Evolutionary conservation across 2,113 vertebrate species (phyloP).

Genomic region (Macrotus californicus): DNA sequence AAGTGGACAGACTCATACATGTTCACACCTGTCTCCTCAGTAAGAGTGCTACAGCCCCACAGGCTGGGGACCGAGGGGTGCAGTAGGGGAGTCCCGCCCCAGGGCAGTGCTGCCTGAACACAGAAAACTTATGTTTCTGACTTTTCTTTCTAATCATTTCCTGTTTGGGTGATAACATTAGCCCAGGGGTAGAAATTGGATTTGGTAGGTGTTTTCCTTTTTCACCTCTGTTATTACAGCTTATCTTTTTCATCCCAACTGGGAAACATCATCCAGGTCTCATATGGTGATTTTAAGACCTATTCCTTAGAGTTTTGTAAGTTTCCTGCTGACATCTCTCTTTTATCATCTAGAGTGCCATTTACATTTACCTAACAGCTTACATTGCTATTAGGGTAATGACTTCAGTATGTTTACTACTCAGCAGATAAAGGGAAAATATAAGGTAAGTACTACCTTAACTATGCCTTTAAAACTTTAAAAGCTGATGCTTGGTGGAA

Average conservation of each 20-base stretch:
- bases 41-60: accelerated
- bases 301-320: neutral
- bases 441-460: neutral
- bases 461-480: neutral
- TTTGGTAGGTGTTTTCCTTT: neutral
- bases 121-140: neutral
- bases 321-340: neutral
- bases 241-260: neutral
- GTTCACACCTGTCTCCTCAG: neutral
- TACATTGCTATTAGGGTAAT: neutral
- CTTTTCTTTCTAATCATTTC: neutral
- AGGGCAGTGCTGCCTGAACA: too few species aligned
- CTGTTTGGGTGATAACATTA: neutral
- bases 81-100: neutral
- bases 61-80: accelerated
- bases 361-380: neutral
- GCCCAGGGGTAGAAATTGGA: neutral
- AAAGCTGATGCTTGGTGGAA: neutral
- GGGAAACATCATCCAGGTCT: neutral
- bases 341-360: neutral
- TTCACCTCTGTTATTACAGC: neutral
- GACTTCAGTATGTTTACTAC: neutral
- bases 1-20: neutral
- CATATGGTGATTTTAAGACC: neutral
- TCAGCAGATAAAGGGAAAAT: neutral